Evolutionary conservation across 2,888 invertebrate genomes (phyloP), one percentile per base, ranked within the genome.

Genomic region (Agrypnus murinus): DNA sequence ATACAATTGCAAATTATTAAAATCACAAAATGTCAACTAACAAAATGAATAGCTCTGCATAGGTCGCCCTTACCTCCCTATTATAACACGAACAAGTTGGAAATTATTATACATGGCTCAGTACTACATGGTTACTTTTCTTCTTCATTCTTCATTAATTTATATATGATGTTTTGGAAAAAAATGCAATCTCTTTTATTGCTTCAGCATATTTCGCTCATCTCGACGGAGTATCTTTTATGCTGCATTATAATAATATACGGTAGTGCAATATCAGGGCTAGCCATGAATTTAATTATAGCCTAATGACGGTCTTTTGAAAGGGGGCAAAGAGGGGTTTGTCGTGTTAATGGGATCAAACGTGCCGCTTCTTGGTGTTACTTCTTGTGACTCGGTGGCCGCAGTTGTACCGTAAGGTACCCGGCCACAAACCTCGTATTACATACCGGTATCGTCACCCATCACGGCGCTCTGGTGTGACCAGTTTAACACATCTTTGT

Each of bases 1-100:
- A 83, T 80, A 80, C 83, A 83, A 83, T 83, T 83, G 83, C 79
- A 78, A 83, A 83, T 83, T 83, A 83, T 83, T 79, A 81, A 82
- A 81, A 81, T 79, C 77, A 70, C 75, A 71, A 74, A 25, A 19
- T 40, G 70, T 73, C 74, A 67, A 67, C 65, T 31, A 32, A 57
- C n/a, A 36, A 58, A 65, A 57, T 57, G 36, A 57, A 65, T 65
- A 46, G 55, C 55, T 36, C 55, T 36, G 55, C 34, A 36, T 17
- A 19, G 55, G 12, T 36, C 40, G 40, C 40, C 40, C 40, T 7
- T 40, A 7, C 40, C n/a, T 40, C 40, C 40, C 25, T 25, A 25
- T 25, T 25, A 2, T 2, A 25, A 25, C 25, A 25, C 25, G 25
- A 25, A 25, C 25, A 25, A 25, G 25, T 3, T 25, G 25, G 5